Evolutionary conservation across 2,888 invertebrate genomes (phyloP).

Genomic region (Meliscaeva auricollis): DNA sequence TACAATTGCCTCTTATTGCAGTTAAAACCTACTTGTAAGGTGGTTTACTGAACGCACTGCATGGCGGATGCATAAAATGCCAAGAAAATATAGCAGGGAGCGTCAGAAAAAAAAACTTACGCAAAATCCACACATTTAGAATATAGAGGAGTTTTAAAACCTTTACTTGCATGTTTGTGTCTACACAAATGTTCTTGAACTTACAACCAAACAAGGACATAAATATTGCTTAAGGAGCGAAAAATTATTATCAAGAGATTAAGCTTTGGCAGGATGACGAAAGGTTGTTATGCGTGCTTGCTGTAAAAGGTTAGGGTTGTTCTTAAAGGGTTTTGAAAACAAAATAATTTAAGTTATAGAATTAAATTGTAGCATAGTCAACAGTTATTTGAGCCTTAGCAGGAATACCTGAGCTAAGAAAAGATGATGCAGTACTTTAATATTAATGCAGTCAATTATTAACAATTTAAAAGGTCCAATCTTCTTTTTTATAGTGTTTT

Average conservation of each 20-base stretch:
- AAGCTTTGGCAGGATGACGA: neutral
- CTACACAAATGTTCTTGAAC: neutral
- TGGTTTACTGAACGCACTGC: constrained; percentile 8
- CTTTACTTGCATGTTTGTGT: no score
- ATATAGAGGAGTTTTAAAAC: neutral
- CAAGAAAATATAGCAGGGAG: neutral
- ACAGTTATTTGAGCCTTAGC: no score
- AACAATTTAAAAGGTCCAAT: no score
- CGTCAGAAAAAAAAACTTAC: neutral
- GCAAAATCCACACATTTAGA: neutral
- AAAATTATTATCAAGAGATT: neutral
- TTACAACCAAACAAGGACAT: neutral
- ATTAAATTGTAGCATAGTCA: no score
- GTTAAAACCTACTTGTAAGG: constrained; percentile 5
- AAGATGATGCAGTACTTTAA: no score
- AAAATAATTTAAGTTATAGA: no score
- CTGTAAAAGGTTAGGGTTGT: neutral
- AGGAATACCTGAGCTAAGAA: no score
- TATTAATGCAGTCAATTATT: no score
- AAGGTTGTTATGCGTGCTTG: neutral
- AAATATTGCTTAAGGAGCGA: constrained; percentile 1
- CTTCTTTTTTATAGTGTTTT: no score
- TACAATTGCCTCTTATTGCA: constrained; percentile 39
- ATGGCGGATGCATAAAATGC: neutral
- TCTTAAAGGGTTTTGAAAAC: neutral